phyloP scores from a whole-genome alignment of 2,797 vertebrate genomes.

The Gobio occitaniae region DNA sequence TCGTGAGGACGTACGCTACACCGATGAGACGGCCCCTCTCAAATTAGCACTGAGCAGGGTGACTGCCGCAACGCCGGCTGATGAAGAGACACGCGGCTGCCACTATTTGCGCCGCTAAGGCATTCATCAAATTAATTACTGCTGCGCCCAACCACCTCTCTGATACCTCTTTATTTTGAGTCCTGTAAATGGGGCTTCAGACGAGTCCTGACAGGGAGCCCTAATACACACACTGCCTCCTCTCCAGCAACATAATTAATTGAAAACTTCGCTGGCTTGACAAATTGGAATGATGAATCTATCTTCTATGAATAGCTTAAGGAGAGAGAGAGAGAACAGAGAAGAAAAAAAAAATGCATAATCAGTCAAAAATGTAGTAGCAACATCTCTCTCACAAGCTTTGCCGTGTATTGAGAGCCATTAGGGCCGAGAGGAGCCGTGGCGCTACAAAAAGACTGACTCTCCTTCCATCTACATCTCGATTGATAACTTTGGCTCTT shows the following conservation, averaged over 20 bases:
- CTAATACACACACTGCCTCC: conserved; percentile 86
- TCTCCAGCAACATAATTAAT: conserved; percentile 93
- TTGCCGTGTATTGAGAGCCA: conserved; percentile 86
- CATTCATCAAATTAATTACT: conserved; percentile 99
- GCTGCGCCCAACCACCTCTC: conserved; percentile 89
- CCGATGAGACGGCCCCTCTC: conserved; percentile 86
- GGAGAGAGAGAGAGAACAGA: conserved; percentile 66
- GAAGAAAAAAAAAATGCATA: conserved; percentile 92
- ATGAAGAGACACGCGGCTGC: conserved; percentile 88
- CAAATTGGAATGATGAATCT: conserved; percentile 99
- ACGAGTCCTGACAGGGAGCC: conserved; percentile 91
- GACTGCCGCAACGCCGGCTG: conserved; percentile 77
- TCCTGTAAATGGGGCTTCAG: conserved; percentile 96
- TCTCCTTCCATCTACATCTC: conserved; percentile 67
- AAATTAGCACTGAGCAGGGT: conserved; percentile 84
- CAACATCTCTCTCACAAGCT: conserved; percentile 82
- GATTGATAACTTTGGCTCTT: conserved; percentile 92
- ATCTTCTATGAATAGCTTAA: conserved; percentile 97
- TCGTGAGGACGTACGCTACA: conserved; percentile 79
- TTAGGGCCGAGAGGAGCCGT: conserved; percentile 85
- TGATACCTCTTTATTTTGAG: conserved; percentile 98
- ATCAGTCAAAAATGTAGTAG: conserved; percentile 99
- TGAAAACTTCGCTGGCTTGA: conserved; percentile 98
- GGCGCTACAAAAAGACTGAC: conserved; percentile 77
- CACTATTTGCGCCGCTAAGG: conserved; percentile 82